Evolutionary conservation across 2,797 vertebrate genomes (phyloP).

Genomic region (Sphaeramia orbicularis): DNA sequence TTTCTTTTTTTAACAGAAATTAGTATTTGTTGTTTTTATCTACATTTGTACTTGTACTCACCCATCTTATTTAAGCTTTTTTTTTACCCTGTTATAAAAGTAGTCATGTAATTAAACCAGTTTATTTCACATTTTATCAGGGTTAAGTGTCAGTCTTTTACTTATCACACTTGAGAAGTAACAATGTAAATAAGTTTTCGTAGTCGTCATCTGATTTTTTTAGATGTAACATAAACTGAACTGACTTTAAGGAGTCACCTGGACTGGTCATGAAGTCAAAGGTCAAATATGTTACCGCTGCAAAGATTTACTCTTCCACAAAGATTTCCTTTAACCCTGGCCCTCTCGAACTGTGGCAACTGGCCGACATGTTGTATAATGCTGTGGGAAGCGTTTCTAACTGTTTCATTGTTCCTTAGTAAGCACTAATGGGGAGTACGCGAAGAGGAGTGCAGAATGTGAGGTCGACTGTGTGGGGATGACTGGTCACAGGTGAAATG

Average conservation of each 20-base stretch:
- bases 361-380: slow-evolving; percentile 49
- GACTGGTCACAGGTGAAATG: slow-evolving; percentile 76
- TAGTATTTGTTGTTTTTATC: no score
- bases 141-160: no score
- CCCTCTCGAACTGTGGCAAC: slow-evolving; percentile 31
- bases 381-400: slow-evolving; percentile 65
- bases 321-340: slow-evolving; percentile 47
- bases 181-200: no score
- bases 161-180: no score
- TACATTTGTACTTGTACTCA: no score
- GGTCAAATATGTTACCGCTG: slow-evolving; percentile 29
- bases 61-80: no score
- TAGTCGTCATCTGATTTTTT: no score
- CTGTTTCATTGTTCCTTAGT: slow-evolving; percentile 57
- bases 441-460: slow-evolving; percentile 56
- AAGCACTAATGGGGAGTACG: slow-evolving; percentile 56
- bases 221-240: no score
- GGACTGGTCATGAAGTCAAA: slow-evolving; percentile 9
- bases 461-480: slow-evolving; percentile 60
- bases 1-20: no score
- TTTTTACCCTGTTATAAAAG: no score
- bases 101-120: no score
- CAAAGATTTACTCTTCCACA: slow-evolving; percentile 45
- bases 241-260: slow-evolving; percentile 25
- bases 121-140: no score